phyloP scores from a whole-genome alignment of 2,888 invertebrate genomes.

The Tenthredo amoena region DNA sequence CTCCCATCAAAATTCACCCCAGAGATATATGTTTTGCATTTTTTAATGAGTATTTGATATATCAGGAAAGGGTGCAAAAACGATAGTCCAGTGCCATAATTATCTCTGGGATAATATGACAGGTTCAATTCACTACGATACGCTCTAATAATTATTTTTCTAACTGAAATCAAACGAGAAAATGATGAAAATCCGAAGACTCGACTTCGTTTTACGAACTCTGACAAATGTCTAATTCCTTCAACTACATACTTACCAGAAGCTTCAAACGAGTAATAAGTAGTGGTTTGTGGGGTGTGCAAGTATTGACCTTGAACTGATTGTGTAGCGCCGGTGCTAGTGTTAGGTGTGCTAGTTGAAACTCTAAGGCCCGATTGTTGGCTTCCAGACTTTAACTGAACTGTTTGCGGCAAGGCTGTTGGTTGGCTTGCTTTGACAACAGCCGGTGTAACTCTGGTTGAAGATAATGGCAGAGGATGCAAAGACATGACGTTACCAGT shows the following conservation, averaged over 20 bases:
- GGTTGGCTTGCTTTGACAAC: conserved; percentile 70
- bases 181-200: neutral
- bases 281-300: conserved; percentile 71
- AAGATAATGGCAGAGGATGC: conserved; percentile 72
- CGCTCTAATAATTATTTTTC: neutral
- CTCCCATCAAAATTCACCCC: neutral
- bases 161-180: neutral
- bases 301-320: conserved; percentile 71
- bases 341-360: conserved; percentile 36
- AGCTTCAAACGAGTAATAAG: conserved; percentile 73
- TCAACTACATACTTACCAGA: conserved; percentile 64
- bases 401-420: conserved; percentile 63
- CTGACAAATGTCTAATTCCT: conserved; percentile 31
- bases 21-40: neutral
- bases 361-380: conserved; percentile 58
- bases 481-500: conserved; percentile 71
- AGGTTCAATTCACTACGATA: neutral
- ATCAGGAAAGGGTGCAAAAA: neutral
- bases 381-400: conserved; percentile 70
- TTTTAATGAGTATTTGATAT: neutral
- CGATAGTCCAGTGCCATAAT: neutral
- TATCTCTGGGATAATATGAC: neutral
- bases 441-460: conserved; percentile 69
- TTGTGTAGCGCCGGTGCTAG: conserved; percentile 61
- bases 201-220: neutral